Conservation (phyloP, 2,797 vertebrate species). For the Urophycis tenuis region DNA sequence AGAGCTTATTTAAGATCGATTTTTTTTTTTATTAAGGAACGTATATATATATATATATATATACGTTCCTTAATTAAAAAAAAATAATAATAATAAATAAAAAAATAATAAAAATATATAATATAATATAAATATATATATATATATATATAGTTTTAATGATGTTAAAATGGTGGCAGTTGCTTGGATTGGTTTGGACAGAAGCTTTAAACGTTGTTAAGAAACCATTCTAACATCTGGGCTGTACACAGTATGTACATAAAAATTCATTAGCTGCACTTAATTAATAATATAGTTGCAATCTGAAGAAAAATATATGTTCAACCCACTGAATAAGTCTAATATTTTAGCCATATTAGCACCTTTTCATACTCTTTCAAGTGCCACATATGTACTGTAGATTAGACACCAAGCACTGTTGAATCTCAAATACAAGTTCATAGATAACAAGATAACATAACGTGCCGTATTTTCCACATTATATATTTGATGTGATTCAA, state of each 20-base stretch:
- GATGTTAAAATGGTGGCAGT: background rate
- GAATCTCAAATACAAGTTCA: background rate
- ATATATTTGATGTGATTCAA: background rate
- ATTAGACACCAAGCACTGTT: background rate
- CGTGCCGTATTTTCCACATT: background rate
- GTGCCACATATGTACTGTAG: background rate
- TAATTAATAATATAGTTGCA: background rate
- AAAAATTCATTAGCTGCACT: background rate
- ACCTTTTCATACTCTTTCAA: background rate
- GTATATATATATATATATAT: background rate
- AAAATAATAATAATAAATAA: too few species aligned
- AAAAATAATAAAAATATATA: too few species aligned
- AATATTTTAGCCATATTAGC: background rate
- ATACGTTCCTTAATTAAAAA: background rate
- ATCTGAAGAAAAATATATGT: background rate
- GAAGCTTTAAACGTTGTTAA: background rate
- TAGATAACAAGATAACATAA: too few species aligned
- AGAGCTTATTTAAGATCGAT: background rate
- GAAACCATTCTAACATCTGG: background rate
- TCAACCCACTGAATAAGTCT: background rate
- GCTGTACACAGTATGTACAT: background rate
- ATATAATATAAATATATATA: too few species aligned
- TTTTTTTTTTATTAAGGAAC: background rate
- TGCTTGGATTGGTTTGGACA: background rate
- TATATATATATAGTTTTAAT: too few species aligned